These are phyloP conservation scores for Pyrgus malvae DNA, from an alignment of 2,888 invertebrate genomes.

Conservation along the genomic window DNA sequence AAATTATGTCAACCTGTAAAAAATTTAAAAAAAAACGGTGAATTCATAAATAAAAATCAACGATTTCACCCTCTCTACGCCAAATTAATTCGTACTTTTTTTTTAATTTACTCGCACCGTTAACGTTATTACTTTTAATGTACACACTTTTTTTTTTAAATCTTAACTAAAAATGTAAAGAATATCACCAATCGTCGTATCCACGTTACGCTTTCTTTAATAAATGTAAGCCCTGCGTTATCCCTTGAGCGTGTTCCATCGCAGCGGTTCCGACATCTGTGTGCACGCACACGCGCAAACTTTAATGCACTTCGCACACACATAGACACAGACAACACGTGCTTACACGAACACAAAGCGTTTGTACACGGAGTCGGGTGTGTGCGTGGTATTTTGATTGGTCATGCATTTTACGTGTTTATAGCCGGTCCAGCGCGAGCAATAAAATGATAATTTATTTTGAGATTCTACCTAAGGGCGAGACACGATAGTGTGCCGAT, in stretches of 20 bases:
- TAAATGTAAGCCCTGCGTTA: conserved; percentile 77
- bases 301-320: conserved; percentile 56
- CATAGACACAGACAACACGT: conserved; percentile 39
- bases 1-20: too few species aligned
- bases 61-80: too few species aligned
- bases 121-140: too few species aligned
- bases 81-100: too few species aligned
- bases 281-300: conserved; percentile 50
- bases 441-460: conserved; percentile 74
- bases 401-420: conserved; percentile 82
- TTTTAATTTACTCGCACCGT: too few species aligned
- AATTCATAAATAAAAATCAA: too few species aligned
- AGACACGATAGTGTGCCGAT: conserved; percentile 41
- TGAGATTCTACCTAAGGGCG: conserved; percentile 54
- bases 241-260: conserved; percentile 79
- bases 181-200: too few species aligned
- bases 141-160: too few species aligned
- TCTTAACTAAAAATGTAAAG: too few species aligned
- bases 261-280: conserved; percentile 57
- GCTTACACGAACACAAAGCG: conserved; percentile 12
- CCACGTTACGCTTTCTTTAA: conserved; percentile 52
- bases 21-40: too few species aligned
- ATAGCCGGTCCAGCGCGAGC: conserved; percentile 64
- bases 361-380: conserved; percentile 39
- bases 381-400: conserved; percentile 81